phyloP scores from a whole-genome alignment of 2,113 vertebrate species.

The Ciconia maguari region DNA sequence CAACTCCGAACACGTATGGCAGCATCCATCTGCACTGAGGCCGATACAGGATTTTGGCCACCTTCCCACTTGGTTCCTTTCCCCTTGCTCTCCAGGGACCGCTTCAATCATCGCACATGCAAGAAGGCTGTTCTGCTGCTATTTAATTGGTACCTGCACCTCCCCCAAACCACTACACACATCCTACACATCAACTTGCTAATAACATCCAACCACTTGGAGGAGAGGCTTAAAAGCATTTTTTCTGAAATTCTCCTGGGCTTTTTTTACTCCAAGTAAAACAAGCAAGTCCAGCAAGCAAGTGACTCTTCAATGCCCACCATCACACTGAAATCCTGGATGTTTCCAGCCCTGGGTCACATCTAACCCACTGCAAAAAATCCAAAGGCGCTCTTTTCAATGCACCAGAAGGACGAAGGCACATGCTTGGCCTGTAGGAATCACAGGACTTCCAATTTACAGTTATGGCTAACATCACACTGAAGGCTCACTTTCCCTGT shows the following conservation, averaged over 20 bases:
- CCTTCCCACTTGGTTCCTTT: background rate
- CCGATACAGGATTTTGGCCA: background rate
- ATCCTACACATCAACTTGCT: background rate
- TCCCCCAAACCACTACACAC: background rate
- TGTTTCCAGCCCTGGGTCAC: background rate
- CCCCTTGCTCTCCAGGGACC: background rate
- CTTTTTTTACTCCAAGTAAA: background rate
- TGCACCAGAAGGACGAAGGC: background rate
- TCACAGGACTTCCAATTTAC: background rate
- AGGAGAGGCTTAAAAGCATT: background rate
- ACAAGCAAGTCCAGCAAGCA: background rate
- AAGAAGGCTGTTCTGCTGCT: background rate
- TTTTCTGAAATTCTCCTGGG: background rate
- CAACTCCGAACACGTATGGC: accelerated
- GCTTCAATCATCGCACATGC: background rate
- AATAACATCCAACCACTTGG: background rate
- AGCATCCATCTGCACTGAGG: background rate
- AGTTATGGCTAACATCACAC: background rate
- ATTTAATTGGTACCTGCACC: background rate
- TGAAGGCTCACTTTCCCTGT: background rate
- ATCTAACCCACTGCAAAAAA: background rate
- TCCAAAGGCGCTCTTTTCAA: background rate
- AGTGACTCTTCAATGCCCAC: background rate
- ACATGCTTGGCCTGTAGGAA: background rate
- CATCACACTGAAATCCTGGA: background rate